Evolutionary conservation across 2,797 vertebrate species (phyloP), one percentile per base, ranked within the genome.

Genomic region (Oreochromis mossambicus): DNA sequence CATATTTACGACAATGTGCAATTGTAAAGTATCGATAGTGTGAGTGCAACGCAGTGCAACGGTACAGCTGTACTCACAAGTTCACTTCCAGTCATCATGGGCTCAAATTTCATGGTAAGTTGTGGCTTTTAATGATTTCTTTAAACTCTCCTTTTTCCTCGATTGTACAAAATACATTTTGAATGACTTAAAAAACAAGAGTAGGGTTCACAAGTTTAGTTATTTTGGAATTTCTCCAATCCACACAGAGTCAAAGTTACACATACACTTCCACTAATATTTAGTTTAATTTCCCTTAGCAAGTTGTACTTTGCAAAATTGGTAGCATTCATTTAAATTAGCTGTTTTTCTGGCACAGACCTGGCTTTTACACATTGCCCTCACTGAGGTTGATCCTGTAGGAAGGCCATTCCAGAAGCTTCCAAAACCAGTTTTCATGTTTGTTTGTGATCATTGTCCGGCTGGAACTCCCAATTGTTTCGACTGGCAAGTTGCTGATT

Each of bases 211-310:
- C n/a, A 43, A 3, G n/a, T 41, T 68, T 68, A 68, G 36, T 26
- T 68, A 15, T 8, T 68, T 68, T 43, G 21, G 2, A 43, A 43
- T 43, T 70, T 70, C 38, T 70, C 38, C 14, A 70, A 43, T 43
- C 38, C 3, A 70, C 38, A 26, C 13, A 43, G 15, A 7, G 48
- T 50, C 48, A 50, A 50, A 46, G 38, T 15, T 46, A 26, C 21
- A 43, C 15, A 43, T 9, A 17, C 21, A 70, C 2, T 15, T 41
- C n/a, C 12, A 68, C 63, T 43, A 68, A 43, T 46, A 26, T 43
- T 43, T 70, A 24, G 38, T 70, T 43, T 0, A 70, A 43, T 0
- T 0, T 43, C 1, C 21, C 8, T 43, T 7, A 70, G 21, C 38
- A 26, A 43, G 24, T 70, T 43, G 13, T 1, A 3, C 0, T 15